These are phyloP conservation scores for Puffinus mauretanicus DNA, from an alignment of 2,113 vertebrate genomes.

Conservation along the genomic window DNA sequence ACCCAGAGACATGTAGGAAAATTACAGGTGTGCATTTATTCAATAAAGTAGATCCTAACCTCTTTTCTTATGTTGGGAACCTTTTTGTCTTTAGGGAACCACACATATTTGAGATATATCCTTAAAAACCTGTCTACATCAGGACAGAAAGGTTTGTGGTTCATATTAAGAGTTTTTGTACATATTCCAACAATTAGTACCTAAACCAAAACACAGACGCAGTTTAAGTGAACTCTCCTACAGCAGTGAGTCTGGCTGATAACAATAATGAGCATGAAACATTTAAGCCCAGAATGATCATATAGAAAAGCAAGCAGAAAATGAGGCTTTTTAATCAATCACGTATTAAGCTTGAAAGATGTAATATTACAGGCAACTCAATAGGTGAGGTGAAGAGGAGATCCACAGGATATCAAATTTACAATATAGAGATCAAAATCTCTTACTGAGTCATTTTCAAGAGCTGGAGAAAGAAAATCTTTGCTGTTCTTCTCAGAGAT, in stretches of 20 bases:
- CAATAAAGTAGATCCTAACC: neutral
- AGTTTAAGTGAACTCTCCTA: neutral
- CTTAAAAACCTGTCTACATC: neutral
- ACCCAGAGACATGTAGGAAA: neutral
- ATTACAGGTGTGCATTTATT: neutral
- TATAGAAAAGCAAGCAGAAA: conserved; percentile 12
- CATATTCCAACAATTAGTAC: neutral
- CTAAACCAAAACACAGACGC: neutral
- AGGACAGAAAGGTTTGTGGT: neutral
- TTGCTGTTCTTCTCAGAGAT: conserved; percentile 11
- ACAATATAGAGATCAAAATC: conserved; percentile 54
- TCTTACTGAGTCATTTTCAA: conserved; percentile 51
- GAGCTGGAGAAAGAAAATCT: conserved; percentile 6
- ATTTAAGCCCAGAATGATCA: neutral
- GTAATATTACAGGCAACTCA: neutral
- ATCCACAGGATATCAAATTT: conserved; percentile 53
- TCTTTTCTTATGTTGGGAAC: neutral
- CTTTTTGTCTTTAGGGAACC: neutral
- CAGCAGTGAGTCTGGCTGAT: neutral
- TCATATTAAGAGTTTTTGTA: neutral
- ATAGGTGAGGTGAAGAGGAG: conserved; percentile 14
- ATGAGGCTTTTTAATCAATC: conserved; percentile 34
- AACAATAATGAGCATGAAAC: neutral
- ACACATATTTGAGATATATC: neutral
- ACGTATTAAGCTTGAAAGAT: neutral